Base-by-base conservation (phyloP, 2,797 vertebrate genomes). In the Gallinago nigripennis region DNA sequence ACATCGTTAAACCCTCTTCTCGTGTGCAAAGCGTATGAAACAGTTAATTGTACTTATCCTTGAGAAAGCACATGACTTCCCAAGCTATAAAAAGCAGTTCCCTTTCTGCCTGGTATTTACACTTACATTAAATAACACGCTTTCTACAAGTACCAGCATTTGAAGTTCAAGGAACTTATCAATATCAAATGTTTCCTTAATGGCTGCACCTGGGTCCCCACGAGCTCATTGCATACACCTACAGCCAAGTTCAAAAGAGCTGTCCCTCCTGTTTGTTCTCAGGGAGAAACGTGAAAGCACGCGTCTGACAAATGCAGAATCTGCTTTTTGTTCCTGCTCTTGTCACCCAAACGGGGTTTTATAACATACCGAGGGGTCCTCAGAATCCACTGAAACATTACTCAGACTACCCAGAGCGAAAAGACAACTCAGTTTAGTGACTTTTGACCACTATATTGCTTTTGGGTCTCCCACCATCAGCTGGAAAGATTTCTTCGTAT, bases 241-340 rank as follows among this genome's bases (percentile, higher is more conserved):
- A 57, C 92, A 93, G 41, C 60, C 70, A 18, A 70, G 82, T 90
- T 95, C 91, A 96, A 92, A 96, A 41, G 60, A 86, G 16, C 72
- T 27, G n/a, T 41, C 92, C 51, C 70, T 65, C 97, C 97, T 98
- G 97, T 73, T 97, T 97, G 97, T 97, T 97, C 92, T 98, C 97
- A 97, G 82, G 57, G 41, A 24, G 75, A 82, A 83, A 91, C 31
- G 4, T 3, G 83, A 87, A 75, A 80, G 23, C 35, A 41, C 37
- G 82, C 9, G 56, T 43, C 82, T 77, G 63, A 81, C 92, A 97
- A 73, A 94, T 53, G 58, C 35, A 45, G 69, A 90, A 91, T 88
- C 97, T 93, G 97, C 86, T 97, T 97, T 97, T 94, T 96, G 96
- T 96, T 97, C 97, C 87, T 72, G 46, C 92, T 94, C 87, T 86